A percentile compares a stretch with the other conserved stretches of the same genome.
These are phyloP conservation scores for Adoxophyes honmai DNA, from an alignment of 1,140 invertebrate species.

Conservation along the genomic window DNA sequence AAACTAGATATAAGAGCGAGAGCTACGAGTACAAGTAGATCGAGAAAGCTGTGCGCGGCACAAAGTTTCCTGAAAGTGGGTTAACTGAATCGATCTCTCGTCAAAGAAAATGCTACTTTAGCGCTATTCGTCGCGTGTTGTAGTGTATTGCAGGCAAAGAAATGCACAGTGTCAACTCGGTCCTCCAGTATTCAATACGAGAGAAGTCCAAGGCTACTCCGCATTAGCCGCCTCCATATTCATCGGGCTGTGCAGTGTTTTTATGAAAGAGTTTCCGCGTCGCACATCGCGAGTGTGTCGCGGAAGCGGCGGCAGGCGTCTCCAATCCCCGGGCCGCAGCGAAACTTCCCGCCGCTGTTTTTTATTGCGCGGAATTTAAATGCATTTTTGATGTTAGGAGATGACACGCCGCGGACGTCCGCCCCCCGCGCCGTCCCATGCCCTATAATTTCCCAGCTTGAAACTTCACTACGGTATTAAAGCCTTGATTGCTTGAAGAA, in stretches of 20 bases:
- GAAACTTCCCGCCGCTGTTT: conserved; percentile 73
- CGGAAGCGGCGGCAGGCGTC: conserved; percentile 36
- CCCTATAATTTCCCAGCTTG: conserved; percentile 75
- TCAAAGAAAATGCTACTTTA: no score
- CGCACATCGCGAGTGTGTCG: conserved; percentile 4
- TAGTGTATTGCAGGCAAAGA: no score
- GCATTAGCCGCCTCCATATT: no score
- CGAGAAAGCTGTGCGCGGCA: no score
- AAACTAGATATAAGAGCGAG: no score
- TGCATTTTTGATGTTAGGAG: conserved; percentile 77
- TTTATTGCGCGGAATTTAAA: conserved; percentile 77
- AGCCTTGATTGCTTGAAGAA: conserved; percentile 76
- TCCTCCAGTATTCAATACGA: no score
- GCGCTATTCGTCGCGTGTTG: no score
- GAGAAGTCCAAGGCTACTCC: no score
- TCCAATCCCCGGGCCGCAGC: conserved; percentile 65
- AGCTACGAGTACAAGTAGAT: no score
- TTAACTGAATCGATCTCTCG: no score
- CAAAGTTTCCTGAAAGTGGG: no score
- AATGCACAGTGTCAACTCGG: no score
- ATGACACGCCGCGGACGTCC: conserved; percentile 73
- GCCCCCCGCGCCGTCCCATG: conserved; percentile 42
- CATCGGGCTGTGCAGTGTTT: neutral
- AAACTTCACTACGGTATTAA: conserved; percentile 75
- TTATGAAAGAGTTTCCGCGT: conserved; percentile 3